Percentiles rank a stretch among this genome's conserved stretches.
Evolutionary conservation across 2,888 invertebrate species (phyloP).

Genomic region (Heterodera filipjevi): DNA sequence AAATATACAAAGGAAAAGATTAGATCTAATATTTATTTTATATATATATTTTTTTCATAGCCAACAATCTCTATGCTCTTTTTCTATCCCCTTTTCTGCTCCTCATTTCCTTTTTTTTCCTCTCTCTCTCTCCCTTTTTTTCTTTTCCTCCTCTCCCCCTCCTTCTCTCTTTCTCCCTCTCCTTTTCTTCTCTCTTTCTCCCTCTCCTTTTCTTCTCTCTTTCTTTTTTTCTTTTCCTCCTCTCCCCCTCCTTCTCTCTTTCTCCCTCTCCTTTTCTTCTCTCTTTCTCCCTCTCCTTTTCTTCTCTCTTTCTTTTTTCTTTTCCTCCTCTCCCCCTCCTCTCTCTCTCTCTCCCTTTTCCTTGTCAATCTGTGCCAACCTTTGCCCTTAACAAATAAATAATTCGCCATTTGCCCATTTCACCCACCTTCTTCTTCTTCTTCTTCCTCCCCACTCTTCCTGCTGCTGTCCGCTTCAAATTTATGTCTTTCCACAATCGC

Average conservation of each 20-base stretch:
- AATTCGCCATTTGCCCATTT: constrained; percentile 1
- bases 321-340: not conserved
- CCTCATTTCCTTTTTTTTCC: too few species aligned
- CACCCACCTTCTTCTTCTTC: not conserved
- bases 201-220: too few species aligned
- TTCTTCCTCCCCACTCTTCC: not conserved
- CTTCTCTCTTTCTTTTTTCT: not conserved
- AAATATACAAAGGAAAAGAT: too few species aligned
- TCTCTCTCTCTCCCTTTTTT: too few species aligned
- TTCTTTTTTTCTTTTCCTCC: not conserved
- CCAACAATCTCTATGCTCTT: too few species aligned
- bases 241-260: too few species aligned
- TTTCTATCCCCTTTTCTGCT: too few species aligned
- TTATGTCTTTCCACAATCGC: not conserved
- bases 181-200: not conserved
- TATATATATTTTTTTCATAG: too few species aligned
- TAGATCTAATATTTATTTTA: too few species aligned
- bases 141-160: not conserved
- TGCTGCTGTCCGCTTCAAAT: constrained; percentile 4
- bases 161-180: not conserved
- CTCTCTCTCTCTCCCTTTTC: not conserved
- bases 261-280: not conserved
- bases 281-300: not conserved
- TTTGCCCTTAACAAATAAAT: constrained; percentile 12
- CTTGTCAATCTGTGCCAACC: not conserved